Base-by-base conservation (phyloP, 2,888 invertebrate genomes). In the Mactromeris polynyma region DNA sequence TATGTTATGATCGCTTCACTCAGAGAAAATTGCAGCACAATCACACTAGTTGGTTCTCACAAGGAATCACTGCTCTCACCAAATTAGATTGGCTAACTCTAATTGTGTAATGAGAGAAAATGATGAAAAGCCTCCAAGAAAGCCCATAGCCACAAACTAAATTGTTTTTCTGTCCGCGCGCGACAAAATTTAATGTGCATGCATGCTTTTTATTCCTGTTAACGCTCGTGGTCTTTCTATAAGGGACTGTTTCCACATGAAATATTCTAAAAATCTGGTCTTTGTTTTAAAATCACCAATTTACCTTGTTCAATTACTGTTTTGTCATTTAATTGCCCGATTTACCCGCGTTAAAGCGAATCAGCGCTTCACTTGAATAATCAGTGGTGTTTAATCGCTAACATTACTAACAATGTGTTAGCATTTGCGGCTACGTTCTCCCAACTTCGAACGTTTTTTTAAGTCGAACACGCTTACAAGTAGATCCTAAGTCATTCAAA, bases 101-200 rank as follows among this genome's bases (percentile, higher is more conserved):
- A 84, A 84, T 84, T 84, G 36, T 38, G 17, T 84, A 84, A 84
- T 84, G 79, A 40, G 7, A 40, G 33, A 21, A 77, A 77, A 77
- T 77, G 77, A 77, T 77, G 77, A 33, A 77, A 77, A 4, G 46
- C 26, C 40, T 78, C 17, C 19, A 42, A 42, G 46, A 79, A 79
- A 73, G 21, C 73, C 26, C 17, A 9, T 17, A 73, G 73, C 73
- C 17, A 36, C 19, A 19, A 73, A 73, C 33, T 73, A 73, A 73
- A 73, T 73, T 36, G n/a, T 73, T 33, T 36, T 9, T 14, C 33
- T 73, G 33, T 14, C 73, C 36, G 36, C 31, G 73, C 36, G 36
- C 36, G 11, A 36, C 36, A 33, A 4, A 73, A 73, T 17, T 36
- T 73, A 73, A 73, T 73, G 73, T 11, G 31, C 14, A 36, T 73